phyloP scores from a whole-genome alignment of 2,113 vertebrate species.

The Chamaea fasciata region DNA sequence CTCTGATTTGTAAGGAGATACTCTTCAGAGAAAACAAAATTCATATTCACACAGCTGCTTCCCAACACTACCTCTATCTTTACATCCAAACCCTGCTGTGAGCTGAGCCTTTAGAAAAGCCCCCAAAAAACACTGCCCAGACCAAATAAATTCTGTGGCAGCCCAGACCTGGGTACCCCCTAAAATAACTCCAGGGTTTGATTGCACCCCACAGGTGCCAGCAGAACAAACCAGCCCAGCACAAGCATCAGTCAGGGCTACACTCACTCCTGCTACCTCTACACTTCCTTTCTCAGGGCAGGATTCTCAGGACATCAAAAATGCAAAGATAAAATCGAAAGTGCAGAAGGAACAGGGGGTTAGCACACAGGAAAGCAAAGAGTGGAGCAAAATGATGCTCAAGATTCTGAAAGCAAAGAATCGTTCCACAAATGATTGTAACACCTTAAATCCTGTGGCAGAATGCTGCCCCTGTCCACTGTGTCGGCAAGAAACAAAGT shows the following conservation, averaged over 20 bases:
- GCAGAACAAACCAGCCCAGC: background rate
- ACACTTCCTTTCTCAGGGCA: background rate
- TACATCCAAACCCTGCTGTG: background rate
- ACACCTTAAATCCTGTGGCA: background rate
- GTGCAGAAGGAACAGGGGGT: background rate
- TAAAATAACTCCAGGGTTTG: background rate
- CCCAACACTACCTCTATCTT: background rate
- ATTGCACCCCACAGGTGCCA: rapidly evolving
- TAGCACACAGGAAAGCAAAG: background rate
- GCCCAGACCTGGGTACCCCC: background rate
- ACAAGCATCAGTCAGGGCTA: background rate
- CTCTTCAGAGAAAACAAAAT: background rate
- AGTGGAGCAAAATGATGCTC: background rate
- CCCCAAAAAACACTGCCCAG: background rate
- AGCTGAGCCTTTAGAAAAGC: background rate
- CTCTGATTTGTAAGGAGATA: background rate
- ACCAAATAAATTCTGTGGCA: background rate
- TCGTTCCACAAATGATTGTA: background rate
- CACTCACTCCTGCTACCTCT: background rate
- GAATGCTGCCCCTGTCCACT: background rate
- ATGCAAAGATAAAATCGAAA: background rate
- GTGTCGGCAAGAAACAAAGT: background rate
- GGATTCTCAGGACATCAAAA: background rate
- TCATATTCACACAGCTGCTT: background rate
- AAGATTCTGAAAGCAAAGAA: background rate